Base-by-base conservation (phyloP, 2,888 invertebrate species). In the Loripinus fragilis region DNA sequence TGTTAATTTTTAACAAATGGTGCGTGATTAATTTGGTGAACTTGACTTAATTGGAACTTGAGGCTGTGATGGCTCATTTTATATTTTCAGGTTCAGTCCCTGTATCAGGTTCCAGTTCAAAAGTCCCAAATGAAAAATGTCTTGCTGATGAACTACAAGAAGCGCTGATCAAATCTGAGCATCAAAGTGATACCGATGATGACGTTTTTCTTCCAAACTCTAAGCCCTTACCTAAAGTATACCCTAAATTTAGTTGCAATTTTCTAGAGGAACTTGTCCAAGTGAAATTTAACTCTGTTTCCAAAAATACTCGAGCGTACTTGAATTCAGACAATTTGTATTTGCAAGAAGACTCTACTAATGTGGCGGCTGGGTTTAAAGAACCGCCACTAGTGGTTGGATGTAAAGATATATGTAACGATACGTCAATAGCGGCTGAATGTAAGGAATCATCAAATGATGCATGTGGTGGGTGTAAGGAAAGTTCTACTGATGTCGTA, bases 281-380 rank as follows among this genome's bases (percentile, higher is more conserved):
- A 60, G 75, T 84, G 45, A 84, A 84, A 69, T 87, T 86, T 74
- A 87, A 88, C 77, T 81, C 86, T 80, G 86, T 87, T 65, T 87
- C 89, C 60, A 85, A 86, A 72, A 87, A 87, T 71, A 86, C 87
- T 20, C 81, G 85, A 48, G 86, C 88, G 28, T 86, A 80, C 65
- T 73, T 87, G 55, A 83, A 86, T 73, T 88, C 86, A 25, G 86
- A 89, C 70, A 88, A 87, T 78, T 80, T 86, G 60, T 96, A 97
- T 94, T 95, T 98, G 42, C 98, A 98, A 94, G 98, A 87, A 64
- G 89, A 89, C 71, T 88, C 88, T 10, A 77, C 83, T 17, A 68
- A 80, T 30, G 76, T 73, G n/a, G 17, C 60, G 7, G 33, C 60
- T 12, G 12, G 20, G 20, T 8, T 17, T 17, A 23, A 17, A 33